phyloP scores from a whole-genome alignment of 2,113 vertebrate genomes.

The Aspiorhynchus laticeps region DNA sequence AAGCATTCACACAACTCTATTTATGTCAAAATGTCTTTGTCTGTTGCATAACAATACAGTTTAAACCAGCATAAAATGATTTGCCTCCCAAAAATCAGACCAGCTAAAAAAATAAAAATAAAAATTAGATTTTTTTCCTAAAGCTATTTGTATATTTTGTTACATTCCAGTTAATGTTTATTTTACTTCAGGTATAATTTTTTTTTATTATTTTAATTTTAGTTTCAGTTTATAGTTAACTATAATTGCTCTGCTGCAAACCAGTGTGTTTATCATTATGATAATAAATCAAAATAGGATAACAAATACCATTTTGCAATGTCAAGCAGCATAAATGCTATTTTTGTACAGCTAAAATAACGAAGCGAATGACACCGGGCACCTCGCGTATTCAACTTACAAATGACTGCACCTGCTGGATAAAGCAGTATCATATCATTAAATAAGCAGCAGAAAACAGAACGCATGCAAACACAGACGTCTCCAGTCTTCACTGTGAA shows the following conservation, averaged over 20 bases:
- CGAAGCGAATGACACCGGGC: background rate
- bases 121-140: too few species aligned
- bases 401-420: background rate
- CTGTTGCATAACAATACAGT: background rate
- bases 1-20: background rate
- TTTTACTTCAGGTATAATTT: too few species aligned
- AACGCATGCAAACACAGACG: background rate
- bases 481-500: slow-evolving; percentile 11
- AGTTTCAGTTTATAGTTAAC: too few species aligned
- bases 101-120: too few species aligned
- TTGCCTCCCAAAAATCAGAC: background rate
- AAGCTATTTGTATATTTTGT: too few species aligned
- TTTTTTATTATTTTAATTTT: too few species aligned
- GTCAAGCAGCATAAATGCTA: background rate
- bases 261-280: too few species aligned
- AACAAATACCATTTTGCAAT: too few species aligned
- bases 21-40: background rate
- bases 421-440: slow-evolving; percentile 28
- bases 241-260: too few species aligned
- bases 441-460: background rate
- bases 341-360: background rate
- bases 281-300: too few species aligned
- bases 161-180: too few species aligned
- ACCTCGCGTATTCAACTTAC: background rate
- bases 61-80: background rate